Base-by-base conservation (phyloP, 35 echinoderm and acorn worm species). In the Lytechinus variegatus region DNA sequence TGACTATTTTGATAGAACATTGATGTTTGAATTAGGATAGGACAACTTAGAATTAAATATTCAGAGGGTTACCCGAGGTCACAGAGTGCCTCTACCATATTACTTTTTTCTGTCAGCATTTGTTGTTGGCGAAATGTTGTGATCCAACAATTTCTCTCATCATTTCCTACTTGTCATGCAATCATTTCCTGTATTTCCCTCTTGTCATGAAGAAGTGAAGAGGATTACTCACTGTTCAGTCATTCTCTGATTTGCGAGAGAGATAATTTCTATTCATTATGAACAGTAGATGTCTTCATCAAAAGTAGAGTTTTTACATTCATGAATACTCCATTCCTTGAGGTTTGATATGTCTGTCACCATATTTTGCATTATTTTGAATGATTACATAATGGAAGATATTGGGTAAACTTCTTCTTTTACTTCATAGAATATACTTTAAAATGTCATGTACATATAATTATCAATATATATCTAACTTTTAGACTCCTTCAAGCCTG, bases 141-240 rank as follows among this genome's bases (percentile, higher is more conserved):
- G 66, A 79, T 79, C 66, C 66, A 79, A 79, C 66, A 79, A 79
- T 79, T 79, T 79, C 66, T 79, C 66, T 79, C 66, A 44, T 44
- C 33, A 79, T 79, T 79, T 79, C 66, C 66, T 79, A 79, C 66
- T 79, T 24, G 66, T 79, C 66, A 79, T 79, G 66, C 66, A 79
- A 79, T 79, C 66, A 79, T 79, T 79, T 79, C 66, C 66, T 79
- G 66, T 79, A 79, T 21, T 79, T 79, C 66, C 66, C 66, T 79
- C 66, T 79, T 79, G 66, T 79, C 66, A 79, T 79, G 66, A 79
- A 79, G 66, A n/a, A 79, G 19, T 79, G 66, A 79, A 24, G n/a
- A 6, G 66, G 66, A 24, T 79, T 79, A 79, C 19, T 79, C 66
- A 79, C 66, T 79, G 19, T 79, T 79, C 66, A 79, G 19, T 79